Percentiles rank a stretch among this genome's conserved stretches.
These are phyloP conservation scores for Argopecten irradians DNA, from an alignment of 1,140 invertebrate species.

Conservation along the genomic window DNA sequence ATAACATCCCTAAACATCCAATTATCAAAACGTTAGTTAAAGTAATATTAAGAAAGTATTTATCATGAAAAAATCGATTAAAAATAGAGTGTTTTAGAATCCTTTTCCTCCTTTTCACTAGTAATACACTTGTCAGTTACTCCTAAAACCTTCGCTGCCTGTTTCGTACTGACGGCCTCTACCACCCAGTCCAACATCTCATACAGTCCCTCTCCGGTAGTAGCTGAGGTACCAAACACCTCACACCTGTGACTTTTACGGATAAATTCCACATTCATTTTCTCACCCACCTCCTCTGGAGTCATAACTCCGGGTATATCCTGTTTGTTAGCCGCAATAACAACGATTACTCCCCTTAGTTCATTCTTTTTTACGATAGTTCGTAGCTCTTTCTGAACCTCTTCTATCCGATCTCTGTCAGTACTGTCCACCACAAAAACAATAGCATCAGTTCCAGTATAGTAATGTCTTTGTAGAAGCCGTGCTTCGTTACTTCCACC, in stretches of 20 bases:
- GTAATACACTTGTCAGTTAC: too few species aligned
- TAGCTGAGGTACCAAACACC: background rate
- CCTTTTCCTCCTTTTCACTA: too few species aligned
- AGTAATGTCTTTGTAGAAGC: constrained; percentile 96
- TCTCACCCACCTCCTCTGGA: background rate
- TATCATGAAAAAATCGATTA: too few species aligned
- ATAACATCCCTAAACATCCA: too few species aligned
- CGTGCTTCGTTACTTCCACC: constrained; percentile 95
- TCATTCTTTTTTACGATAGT: background rate
- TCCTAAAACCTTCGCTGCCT: too few species aligned
- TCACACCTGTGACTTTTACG: background rate
- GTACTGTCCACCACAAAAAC: constrained; percentile 37
- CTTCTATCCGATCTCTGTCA: constrained; percentile 24
- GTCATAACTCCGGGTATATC: constrained; percentile 24
- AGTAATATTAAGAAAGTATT: background rate
- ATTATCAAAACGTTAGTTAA: too few species aligned
- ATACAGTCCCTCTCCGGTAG: too few species aligned
- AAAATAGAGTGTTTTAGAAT: too few species aligned
- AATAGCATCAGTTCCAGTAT: constrained; percentile 84
- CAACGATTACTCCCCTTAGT: background rate
- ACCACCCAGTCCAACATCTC: too few species aligned
- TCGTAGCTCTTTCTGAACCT: background rate
- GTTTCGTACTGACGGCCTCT: too few species aligned
- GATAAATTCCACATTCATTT: background rate
- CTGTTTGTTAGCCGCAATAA: constrained; percentile 42